Evolutionary conservation across 2,888 invertebrate genomes (phyloP), one percentile per base, ranked within the genome.

Genomic region (Pharmacophagus antenor): DNA sequence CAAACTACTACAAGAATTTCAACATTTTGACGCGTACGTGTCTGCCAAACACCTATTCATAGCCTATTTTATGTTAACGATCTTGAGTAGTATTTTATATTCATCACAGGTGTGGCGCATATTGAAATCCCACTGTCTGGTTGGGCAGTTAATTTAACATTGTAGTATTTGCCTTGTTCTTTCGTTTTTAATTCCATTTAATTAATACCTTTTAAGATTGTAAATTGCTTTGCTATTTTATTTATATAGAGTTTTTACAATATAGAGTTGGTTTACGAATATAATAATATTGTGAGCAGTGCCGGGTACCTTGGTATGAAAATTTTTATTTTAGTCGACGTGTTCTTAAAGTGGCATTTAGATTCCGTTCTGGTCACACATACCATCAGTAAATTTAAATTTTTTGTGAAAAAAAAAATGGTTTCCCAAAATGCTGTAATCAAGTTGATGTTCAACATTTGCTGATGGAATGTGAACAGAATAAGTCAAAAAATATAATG

Each of bases 1-100:
- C 37, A 56, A 37, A 56, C 37, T n/a, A 23, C 23, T n/a, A 46
- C 51, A 55, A 41, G 51, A 56, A 55, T 60, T 50, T 56, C 17
- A 20, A 46, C 31, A 48, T 50, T 25, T 27, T 21, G 44, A 47
- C 10, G 56, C 41, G 56, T 56, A 56, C 56, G 60, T 56, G 51
- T 31, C 53, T 48, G 52, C 48, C 27, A 48, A 46, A 47, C 23
- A 53, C 17, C 23, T 42, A 20, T 47, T 53, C 31, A 50, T 60
- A 23, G 44, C 44, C 50, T 55, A 60, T 60, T 59, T 60, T 50
- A 46, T 46, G 31, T 60, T 48, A 53, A 58, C 44, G 37, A n/a
- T 60, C 55, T 27, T 31, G 31, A 22, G 44, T 49, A 42, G 21
- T 18, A 27, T 59, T 49, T 48, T 46, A 41, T 47, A 22, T 48